A percentile compares a stretch with the other conserved stretches of the same genome.
phyloP scores from a whole-genome alignment of 2,888 invertebrate species.

The Lottia gigantea region DNA sequence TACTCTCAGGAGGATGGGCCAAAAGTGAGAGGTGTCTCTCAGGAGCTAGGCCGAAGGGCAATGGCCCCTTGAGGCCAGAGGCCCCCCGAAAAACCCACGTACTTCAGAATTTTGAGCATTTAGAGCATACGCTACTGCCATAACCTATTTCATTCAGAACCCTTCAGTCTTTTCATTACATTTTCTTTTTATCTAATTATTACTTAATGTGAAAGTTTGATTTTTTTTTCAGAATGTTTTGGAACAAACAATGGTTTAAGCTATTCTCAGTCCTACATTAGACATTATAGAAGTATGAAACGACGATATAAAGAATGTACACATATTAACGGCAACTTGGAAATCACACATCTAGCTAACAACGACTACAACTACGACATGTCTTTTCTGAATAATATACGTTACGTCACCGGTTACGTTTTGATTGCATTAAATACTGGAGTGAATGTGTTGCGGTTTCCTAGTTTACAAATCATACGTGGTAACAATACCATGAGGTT shows the following conservation, averaged over 20 bases:
- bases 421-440: slow-evolving; percentile 81
- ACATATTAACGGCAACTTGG: slow-evolving; percentile 97
- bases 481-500: slow-evolving; percentile 91
- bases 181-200: no score
- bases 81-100: no score
- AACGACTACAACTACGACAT: slow-evolving; percentile 80
- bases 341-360: slow-evolving; percentile 86
- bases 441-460: slow-evolving; percentile 85
- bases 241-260: slow-evolving; percentile 53
- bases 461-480: slow-evolving; percentile 90
- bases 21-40: no score
- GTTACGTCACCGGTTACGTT: slow-evolving; percentile 94
- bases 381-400: slow-evolving; percentile 90
- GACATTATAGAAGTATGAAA: slow-evolving; percentile 51
- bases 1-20: no score
- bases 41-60: no score
- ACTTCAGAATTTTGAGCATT: no score
- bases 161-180: no score
- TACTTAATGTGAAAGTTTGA: no score
- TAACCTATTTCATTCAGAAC: no score
- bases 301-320: slow-evolving; percentile 92
- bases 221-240: slow-evolving; percentile 45
- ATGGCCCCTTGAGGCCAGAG: no score
- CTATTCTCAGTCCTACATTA: slow-evolving; percentile 44
- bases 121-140: no score